Conservation (phyloP, 2,113 vertebrate species). For the Vulpes lagopus region DNA sequence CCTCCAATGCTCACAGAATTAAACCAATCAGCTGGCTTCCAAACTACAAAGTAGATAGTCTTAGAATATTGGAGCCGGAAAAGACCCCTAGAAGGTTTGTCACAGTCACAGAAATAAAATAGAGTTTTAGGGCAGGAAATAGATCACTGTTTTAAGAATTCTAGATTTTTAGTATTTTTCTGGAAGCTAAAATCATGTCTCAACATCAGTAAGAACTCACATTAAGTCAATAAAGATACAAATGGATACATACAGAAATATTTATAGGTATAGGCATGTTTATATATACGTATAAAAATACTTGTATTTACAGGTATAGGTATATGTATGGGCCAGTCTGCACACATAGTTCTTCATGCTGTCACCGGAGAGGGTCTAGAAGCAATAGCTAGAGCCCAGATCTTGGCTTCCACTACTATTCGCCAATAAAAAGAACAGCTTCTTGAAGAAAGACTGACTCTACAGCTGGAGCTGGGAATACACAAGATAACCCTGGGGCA, state of each 20-base stretch:
- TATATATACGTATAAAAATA: not conserved
- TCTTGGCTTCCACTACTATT: not conserved
- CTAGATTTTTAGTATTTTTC: conserved; percentile 9
- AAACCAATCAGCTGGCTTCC: not conserved
- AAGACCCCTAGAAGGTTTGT: not conserved
- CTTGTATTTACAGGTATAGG: not conserved
- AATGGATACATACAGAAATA: not conserved
- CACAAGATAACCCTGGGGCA: not conserved
- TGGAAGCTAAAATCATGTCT: conserved; percentile 37
- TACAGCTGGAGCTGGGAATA: not conserved
- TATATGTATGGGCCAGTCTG: not conserved
- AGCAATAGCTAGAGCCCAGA: not conserved
- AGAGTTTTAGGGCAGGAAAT: conserved; percentile 5
- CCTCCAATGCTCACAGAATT: not conserved
- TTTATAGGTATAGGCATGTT: not conserved
- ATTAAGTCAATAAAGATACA: not conserved
- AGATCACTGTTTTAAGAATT: not conserved
- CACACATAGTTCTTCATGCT: not conserved
- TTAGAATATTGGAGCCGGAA: not conserved
- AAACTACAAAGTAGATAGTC: not conserved
- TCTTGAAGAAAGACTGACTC: conserved; percentile 4
- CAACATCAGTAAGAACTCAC: not conserved
- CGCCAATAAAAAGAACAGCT: conserved; percentile 27
- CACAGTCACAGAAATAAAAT: not conserved
- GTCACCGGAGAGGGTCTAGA: not conserved